These are phyloP conservation scores for Stenurella melanura DNA, from an alignment of 2,888 invertebrate genomes.

Conservation along the genomic window DNA sequence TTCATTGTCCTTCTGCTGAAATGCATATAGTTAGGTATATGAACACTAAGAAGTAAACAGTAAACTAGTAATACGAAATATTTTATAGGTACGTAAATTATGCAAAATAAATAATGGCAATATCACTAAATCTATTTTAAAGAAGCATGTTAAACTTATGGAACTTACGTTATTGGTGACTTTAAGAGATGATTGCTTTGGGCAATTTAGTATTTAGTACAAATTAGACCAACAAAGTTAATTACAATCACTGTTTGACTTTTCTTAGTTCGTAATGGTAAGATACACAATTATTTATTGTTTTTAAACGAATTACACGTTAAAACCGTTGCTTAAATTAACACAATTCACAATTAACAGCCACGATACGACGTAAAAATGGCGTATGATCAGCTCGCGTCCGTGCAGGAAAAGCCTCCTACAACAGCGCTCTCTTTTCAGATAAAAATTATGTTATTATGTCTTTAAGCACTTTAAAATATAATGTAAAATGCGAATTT, in stretches of 20 bases:
- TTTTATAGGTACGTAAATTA: background rate
- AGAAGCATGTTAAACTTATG: background rate
- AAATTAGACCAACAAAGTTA: constrained; percentile 1
- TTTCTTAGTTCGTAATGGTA: background rate
- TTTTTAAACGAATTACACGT: background rate
- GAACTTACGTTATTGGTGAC: constrained; percentile 15
- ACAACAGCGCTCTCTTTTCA: constrained; percentile 39
- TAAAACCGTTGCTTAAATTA: background rate
- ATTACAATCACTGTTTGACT: background rate
- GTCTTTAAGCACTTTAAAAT: background rate
- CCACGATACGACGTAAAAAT: constrained; percentile 36
- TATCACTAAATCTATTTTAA: background rate
- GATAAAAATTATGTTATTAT: constrained; percentile 8
- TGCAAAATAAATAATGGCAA: background rate
- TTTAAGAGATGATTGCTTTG: constrained; percentile 3
- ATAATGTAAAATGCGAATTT: constrained; percentile 6
- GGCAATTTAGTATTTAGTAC: constrained; percentile 17
- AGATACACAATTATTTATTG: constrained; percentile 2
- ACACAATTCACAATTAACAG: constrained; percentile 18
- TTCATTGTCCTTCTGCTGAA: constrained; percentile 1
- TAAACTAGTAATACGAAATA: background rate
- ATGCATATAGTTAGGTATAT: background rate
- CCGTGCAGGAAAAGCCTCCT: constrained; percentile 20
- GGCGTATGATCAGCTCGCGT: constrained; percentile 36
- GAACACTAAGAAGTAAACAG: background rate